These are phyloP conservation scores for Brachymystax lenok DNA, from an alignment of 2,797 vertebrate genomes.

Conservation along the genomic window DNA sequence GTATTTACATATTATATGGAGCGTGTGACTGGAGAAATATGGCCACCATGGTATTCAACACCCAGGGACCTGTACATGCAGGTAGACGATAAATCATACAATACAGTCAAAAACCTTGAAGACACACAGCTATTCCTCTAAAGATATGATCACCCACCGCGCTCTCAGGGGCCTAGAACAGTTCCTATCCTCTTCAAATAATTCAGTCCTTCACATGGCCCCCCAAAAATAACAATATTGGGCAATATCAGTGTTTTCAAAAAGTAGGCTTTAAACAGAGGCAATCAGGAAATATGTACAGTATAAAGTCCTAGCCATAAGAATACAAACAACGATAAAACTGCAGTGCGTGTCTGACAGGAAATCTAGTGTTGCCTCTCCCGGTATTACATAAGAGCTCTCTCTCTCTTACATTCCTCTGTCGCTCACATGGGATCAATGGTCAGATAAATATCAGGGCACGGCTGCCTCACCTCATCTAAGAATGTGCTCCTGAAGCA, in stretches of 20 bases:
- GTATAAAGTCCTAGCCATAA: not conserved
- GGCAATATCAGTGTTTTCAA: not conserved
- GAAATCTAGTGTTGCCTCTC: slow-evolving; percentile 26
- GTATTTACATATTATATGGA: slow-evolving; percentile 32
- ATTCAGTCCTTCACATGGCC: not conserved
- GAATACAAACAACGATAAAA: not conserved
- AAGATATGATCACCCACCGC: not conserved
- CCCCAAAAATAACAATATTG: not conserved
- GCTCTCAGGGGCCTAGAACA: not conserved
- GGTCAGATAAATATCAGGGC: slow-evolving; percentile 18
- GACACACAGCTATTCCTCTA: slow-evolving; percentile 7
- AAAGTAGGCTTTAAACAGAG: not conserved
- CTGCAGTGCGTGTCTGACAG: slow-evolving; percentile 18
- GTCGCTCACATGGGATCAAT: slow-evolving; percentile 2
- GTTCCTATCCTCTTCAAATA: not conserved
- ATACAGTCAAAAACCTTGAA: slow-evolving; percentile 26
- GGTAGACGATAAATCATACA: slow-evolving; percentile 30
- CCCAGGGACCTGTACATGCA: slow-evolving; percentile 42
- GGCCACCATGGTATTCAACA: slow-evolving; percentile 35
- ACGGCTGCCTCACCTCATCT: slow-evolving; percentile 4
- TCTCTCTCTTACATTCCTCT: slow-evolving; percentile 5
- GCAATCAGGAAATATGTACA: not conserved
- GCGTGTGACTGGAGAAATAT: slow-evolving; percentile 29
- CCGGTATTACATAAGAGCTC: slow-evolving; percentile 38
- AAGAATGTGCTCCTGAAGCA: slow-evolving; percentile 26